phyloP scores from a whole-genome alignment of 2,797 vertebrate species.

The Yasuhikotakia modesta region DNA sequence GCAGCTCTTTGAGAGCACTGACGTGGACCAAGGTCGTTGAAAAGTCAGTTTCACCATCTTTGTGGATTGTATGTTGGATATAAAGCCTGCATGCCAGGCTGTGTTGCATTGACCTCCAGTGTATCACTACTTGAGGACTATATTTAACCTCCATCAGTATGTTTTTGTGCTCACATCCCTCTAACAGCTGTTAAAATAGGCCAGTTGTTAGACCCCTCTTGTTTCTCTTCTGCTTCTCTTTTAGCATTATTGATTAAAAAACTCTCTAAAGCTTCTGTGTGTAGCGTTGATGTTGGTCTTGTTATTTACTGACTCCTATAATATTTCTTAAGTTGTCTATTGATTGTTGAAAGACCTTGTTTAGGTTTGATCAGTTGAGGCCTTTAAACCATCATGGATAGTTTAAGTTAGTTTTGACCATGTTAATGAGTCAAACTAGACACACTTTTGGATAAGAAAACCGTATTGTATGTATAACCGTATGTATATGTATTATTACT shows the following conservation, averaged over 20 bases:
- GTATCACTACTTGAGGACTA: conserved; percentile 41
- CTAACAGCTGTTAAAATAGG: conserved; percentile 50
- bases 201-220: conserved; percentile 45
- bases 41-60: too few species aligned
- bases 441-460: too few species aligned
- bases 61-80: too few species aligned
- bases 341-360: too few species aligned
- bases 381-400: too few species aligned
- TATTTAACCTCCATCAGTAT: conserved; percentile 42
- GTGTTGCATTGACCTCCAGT: conserved; percentile 40
- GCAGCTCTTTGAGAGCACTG: too few species aligned
- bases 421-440: too few species aligned
- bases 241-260: conserved; percentile 45
- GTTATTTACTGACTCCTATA: neutral
- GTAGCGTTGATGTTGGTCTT: neutral
- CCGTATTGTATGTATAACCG: too few species aligned
- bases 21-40: too few species aligned
- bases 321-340: neutral
- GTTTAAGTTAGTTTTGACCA: too few species aligned
- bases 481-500: too few species aligned
- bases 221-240: conserved; percentile 34
- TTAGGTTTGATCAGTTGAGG: too few species aligned
- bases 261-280: conserved; percentile 15
- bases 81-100: neutral
- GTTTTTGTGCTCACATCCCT: conserved; percentile 38